Evolutionary conservation across 2,797 vertebrate species (phyloP), one percentile per base, ranked within the genome.

Genomic region (Nothura maculosa): DNA sequence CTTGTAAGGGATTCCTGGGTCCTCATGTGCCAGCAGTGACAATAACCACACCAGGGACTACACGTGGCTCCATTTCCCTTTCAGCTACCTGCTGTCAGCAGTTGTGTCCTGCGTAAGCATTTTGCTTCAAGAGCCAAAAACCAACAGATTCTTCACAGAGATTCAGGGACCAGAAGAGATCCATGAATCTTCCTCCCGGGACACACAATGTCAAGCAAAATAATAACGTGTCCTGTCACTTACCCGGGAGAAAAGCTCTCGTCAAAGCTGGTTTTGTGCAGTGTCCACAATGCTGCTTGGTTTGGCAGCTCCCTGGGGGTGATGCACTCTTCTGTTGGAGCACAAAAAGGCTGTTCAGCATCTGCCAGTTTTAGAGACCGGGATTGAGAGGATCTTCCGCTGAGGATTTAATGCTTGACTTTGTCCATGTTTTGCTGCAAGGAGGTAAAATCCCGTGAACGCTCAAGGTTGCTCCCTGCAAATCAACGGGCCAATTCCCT

Each of bases 331-430:
- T 75, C 60, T 96, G 40, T 81, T 50, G 69, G 61, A 86, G 61
- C 30, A 96, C 87, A 96, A 94, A 94, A 95, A 81, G 52, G n/a
- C 91, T 22, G 52, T 94, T 96, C 91, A 96, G 85, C 50, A 84
- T 92, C 82, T 96, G 92, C 95, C 96, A 96, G 87, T 91, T 95
- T 83, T 38, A 73, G 91, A 87, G 66, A 42, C 85, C 16, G 85
- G 82, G 85, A 81, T 15, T 92, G 82, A 92, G 92, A 95, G 66
- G 60, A 76, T 87, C 92, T 96, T 95, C 92, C 5, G 7, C 85
- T 73, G 67, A 57, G 80, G 67, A 81, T 85, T 93, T 92, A 78
- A 55, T 89, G 70, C 87, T 87, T 87, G 89, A 47, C 24, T 60
- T 18, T 1, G 91, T 91, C 85, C 77, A 20, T 10, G 0, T 43